Percentiles rank a stretch among this genome's conserved stretches.
Conservation (phyloP, 2,113 vertebrate genomes). For the Chlamydotis undulata region DNA sequence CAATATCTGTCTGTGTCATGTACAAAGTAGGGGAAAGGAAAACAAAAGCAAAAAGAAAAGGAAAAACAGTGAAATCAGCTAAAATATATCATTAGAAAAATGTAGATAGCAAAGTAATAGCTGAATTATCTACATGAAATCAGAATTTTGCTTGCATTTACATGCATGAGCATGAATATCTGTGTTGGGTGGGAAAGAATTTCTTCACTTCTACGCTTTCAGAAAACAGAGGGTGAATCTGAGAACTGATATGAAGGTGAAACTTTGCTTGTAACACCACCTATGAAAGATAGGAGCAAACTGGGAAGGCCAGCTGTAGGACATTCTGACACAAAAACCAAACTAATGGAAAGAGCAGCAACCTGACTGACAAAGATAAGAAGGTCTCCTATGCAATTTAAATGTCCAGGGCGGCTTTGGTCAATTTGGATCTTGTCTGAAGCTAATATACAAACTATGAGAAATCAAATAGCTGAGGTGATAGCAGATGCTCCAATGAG, state of each 20-base stretch:
- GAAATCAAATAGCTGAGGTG: background rate
- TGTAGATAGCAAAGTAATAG: background rate
- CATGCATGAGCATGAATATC: background rate
- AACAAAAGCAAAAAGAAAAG: background rate
- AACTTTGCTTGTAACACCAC: background rate
- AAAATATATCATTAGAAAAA: background rate
- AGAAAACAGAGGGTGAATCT: background rate
- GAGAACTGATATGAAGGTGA: background rate
- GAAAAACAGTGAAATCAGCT: background rate
- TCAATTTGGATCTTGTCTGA: background rate
- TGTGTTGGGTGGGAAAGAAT: background rate
- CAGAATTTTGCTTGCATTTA: background rate
- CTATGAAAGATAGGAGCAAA: background rate
- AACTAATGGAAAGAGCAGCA: background rate
- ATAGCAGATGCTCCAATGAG: background rate
- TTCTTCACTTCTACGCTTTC: background rate
- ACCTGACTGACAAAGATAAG: background rate
- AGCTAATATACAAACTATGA: background rate
- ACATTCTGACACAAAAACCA: background rate
- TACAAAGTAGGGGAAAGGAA: background rate
- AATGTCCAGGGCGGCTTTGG: background rate
- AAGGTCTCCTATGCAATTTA: background rate
- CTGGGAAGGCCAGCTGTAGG: background rate
- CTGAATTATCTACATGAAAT: background rate
- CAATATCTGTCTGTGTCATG: background rate